Evolutionary conservation across 92 coral and sea anemone genomes (phyloP).

Genomic region (Scolanthus callimorphus): DNA sequence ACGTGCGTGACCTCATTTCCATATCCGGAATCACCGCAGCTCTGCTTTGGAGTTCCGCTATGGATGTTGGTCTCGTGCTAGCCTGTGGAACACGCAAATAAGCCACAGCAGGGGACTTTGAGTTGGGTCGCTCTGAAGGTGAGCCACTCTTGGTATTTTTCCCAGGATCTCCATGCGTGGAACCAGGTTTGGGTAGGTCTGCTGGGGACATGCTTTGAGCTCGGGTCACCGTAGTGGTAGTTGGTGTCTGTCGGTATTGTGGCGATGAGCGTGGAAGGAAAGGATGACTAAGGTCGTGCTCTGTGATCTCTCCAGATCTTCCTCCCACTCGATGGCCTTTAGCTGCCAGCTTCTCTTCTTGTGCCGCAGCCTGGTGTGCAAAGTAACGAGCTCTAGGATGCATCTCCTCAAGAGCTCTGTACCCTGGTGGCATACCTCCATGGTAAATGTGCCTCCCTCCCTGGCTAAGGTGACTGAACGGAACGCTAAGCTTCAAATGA

Average conservation of each 20-base stretch:
- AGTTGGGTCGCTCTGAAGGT: constrained; percentile 39
- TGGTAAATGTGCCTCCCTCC: constrained; percentile 6
- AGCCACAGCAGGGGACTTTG: constrained; percentile 45
- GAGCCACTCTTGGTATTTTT: constrained; percentile 13
- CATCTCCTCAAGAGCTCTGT: constrained; percentile 39
- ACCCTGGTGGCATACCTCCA: constrained; percentile 22
- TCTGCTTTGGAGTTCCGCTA: constrained; percentile 63
- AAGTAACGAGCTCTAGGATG: constrained; percentile 10
- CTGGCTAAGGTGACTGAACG: constrained; percentile 34
- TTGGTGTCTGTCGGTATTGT: constrained; percentile 32
- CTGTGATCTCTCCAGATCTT: constrained; percentile 66
- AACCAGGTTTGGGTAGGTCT: constrained; percentile 40
- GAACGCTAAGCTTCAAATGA: constrained; percentile 45
- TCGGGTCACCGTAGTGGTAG: constrained; percentile 11
- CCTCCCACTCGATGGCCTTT: constrained; percentile 28
- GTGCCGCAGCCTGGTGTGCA: constrained; percentile 12
- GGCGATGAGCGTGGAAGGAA: constrained; percentile 51
- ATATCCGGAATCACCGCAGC: constrained; percentile 82
- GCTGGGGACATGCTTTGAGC: constrained; percentile 49
- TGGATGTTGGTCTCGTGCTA: constrained; percentile 51
- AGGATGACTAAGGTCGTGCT: constrained; percentile 75
- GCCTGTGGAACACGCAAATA: constrained; percentile 47
- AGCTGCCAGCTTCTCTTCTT: constrained; percentile 23
- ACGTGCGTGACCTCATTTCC: constrained; percentile 10
- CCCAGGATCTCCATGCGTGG: constrained; percentile 23